Evolutionary conservation across 2,113 vertebrate species (phyloP), one percentile per base, ranked within the genome.

Genomic region (Catharus fuscescens): DNA sequence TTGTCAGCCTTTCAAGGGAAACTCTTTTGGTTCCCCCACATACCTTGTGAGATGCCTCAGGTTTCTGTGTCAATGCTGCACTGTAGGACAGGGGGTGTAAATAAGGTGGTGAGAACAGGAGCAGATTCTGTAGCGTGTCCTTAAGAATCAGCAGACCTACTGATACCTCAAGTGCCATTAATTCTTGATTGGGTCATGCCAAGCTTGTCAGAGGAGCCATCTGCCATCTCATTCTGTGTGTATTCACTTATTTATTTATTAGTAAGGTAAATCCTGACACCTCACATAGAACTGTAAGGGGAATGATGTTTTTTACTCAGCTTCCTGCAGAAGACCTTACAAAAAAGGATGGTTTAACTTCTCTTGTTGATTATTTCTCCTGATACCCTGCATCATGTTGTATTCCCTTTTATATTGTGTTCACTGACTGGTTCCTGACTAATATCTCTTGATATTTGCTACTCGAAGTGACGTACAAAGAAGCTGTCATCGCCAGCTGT

Each of bases 401-500:
- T 25, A 50, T 79, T 93, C 82, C 56, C 61, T 84, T 66, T 90
- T 62, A 50, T 57, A 26, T 38, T 73, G 50, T 80, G 18, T 44
- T 91, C 7, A 0, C 34, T 71, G 60, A 25, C 71, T 71, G 47
- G 31, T 65, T 80, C 92, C 73, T 86, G 78, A 84, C 82, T 93
- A 83, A 85, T 70, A 8, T 26, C 32, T 86, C 67, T 88, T 88
- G 74, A 44, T 95, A 72, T 70, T 77, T 93, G 74, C 56, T 60
- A 8, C 76, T 66, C 5, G 24, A 90, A 78, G 79, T 40, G n/a
- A 47, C 47, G 34, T 32, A 70, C 56, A 80, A 77, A 78, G 52
- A 78, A 90, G 31, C 79, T 88, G 90, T 93, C 81, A 83, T 73
- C 67, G 56, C 72, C 86, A 83, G 76, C 86, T 90, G 74, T 54